Evolutionary conservation across 2,888 invertebrate species (phyloP).

Genomic region (Pecten maximus): DNA sequence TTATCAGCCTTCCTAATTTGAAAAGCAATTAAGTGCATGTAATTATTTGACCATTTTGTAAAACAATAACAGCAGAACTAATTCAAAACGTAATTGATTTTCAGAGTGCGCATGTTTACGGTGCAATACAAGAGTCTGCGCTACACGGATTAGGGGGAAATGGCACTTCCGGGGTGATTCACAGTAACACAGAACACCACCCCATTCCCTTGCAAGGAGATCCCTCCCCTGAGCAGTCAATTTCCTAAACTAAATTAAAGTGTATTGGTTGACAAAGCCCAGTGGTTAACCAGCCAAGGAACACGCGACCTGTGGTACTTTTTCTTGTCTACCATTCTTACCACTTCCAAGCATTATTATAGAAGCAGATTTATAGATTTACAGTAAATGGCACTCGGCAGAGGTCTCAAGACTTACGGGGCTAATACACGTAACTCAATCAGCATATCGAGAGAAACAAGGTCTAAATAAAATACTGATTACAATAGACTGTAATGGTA

Average conservation of each 20-base stretch:
- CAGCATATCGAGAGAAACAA: neutral
- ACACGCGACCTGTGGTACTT: neutral
- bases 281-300: slow-evolving; percentile 3
- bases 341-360: neutral
- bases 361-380: neutral
- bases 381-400: neutral
- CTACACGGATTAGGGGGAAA: neutral
- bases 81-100: slow-evolving; percentile 30
- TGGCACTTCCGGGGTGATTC: slow-evolving; percentile 20
- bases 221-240: slow-evolving; percentile 12
- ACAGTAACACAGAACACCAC: neutral
- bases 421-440: slow-evolving; percentile 16
- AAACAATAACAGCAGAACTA: slow-evolving; percentile 22
- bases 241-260: slow-evolving; percentile 22
- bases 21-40: slow-evolving; percentile 33
- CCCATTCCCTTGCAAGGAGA: neutral
- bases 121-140: slow-evolving; percentile 13
- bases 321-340: neutral
- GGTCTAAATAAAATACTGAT: neutral
- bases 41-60: slow-evolving; percentile 24
- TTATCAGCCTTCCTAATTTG: slow-evolving; percentile 4
- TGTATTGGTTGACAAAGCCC: neutral
- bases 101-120: neutral
- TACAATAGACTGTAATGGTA: neutral
- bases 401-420: slow-evolving; percentile 17